A percentile compares a stretch with the other conserved stretches of the same genome.
Evolutionary conservation across 2,797 vertebrate genomes (phyloP).

Genomic region (Tragelaphus eurycerus): DNA sequence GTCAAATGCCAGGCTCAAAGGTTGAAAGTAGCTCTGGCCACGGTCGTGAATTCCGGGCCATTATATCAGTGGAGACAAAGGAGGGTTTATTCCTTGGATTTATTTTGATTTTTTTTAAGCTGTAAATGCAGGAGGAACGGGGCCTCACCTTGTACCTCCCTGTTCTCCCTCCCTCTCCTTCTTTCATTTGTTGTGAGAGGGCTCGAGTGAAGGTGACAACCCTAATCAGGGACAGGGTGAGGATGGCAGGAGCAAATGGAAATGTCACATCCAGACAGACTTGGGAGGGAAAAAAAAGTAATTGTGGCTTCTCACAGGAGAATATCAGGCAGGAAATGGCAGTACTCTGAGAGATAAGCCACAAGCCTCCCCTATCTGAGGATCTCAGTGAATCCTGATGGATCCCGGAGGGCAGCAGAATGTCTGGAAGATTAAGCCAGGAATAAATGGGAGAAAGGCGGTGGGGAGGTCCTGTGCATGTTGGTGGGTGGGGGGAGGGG

Average conservation of each 20-base stretch:
- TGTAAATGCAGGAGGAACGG: not conserved
- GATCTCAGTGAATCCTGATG: not conserved
- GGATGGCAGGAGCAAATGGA: not conserved
- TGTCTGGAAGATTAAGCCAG: not conserved
- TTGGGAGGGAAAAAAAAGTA: not conserved
- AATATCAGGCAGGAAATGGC: not conserved
- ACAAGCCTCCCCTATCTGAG: not conserved
- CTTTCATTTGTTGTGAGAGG: not conserved
- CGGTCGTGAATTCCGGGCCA: not conserved
- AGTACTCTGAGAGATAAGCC: not conserved
- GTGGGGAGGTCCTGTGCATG: rapidly evolving
- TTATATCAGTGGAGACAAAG: not conserved
- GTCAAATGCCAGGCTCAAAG: not conserved
- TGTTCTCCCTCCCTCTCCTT: not conserved
- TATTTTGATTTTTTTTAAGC: not conserved
- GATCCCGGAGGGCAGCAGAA: not conserved
- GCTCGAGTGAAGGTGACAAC: not conserved
- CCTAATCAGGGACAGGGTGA: constrained; percentile 29
- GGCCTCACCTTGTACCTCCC: not conserved
- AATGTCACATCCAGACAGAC: constrained; percentile 37
- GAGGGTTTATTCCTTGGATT: not conserved
- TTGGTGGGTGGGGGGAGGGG: rapidly evolving
- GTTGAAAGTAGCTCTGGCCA: not conserved
- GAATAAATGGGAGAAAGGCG: not conserved
- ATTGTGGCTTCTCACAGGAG: constrained; percentile 32